phyloP scores from a whole-genome alignment of 2,888 invertebrate genomes.

The Dryobotodes eremita region DNA sequence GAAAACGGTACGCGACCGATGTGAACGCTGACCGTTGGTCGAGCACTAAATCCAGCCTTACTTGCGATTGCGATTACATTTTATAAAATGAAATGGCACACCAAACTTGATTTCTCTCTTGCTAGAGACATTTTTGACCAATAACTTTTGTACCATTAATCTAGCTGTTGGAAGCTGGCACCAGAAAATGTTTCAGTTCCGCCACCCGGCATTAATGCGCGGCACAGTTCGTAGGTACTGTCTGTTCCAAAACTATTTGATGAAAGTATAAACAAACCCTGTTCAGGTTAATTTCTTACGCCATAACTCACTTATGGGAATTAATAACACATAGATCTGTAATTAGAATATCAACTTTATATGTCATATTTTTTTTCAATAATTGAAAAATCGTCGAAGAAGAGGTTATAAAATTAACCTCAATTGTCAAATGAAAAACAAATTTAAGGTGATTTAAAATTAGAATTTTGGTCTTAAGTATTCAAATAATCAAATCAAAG shows the following conservation, averaged over 20 bases:
- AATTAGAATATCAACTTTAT: not conserved
- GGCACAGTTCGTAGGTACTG: not conserved
- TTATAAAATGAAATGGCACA: not conserved
- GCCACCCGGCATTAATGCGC: not conserved
- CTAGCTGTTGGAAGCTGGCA: constrained; percentile 13
- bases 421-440: not conserved
- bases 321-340: not conserved
- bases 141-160: constrained; percentile 32
- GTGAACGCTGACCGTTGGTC: too few relatives aligned
- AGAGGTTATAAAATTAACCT: not conserved
- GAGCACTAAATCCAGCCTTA: not conserved
- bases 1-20: too few relatives aligned
- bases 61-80: not conserved
- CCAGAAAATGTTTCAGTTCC: constrained; percentile 12
- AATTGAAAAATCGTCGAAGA: not conserved
- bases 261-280: not conserved
- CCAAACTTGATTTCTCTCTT: not conserved
- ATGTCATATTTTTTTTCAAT: not conserved
- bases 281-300: not conserved
- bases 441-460: not conserved
- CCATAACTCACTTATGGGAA: not conserved
- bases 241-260: not conserved
- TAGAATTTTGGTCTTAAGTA: not conserved
- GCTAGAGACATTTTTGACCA: not conserved
- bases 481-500: not conserved